phyloP scores from a whole-genome alignment of 30 jellyfish, hydroid and myxozoan genomes.

The Pseudorhiza aurosa region DNA sequence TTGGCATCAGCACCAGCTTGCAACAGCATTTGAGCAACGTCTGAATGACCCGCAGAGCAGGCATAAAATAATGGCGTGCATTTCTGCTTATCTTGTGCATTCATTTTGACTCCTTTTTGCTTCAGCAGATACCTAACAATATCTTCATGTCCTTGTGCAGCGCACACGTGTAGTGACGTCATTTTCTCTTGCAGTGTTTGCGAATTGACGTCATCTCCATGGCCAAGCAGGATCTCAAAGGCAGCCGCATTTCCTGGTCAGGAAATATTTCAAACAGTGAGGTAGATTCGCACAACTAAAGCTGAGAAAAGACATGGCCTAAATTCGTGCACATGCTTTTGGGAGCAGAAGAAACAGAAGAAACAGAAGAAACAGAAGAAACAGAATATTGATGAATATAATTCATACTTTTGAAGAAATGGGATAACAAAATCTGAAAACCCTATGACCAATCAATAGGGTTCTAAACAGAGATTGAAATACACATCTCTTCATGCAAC shows the following conservation, averaged over 20 bases:
- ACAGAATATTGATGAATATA: too few species aligned
- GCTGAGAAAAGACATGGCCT: too few species aligned
- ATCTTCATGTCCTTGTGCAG: conserved; percentile 57
- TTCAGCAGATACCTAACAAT: conserved; percentile 54
- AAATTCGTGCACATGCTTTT: too few species aligned
- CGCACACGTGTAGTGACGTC: conserved; percentile 74
- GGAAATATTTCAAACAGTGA: neutral
- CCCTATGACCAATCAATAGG: too few species aligned
- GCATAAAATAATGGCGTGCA: conserved; percentile 74
- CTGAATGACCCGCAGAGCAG: conserved; percentile 59
- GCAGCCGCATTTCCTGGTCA: conserved; percentile 44
- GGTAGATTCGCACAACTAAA: too few species aligned
- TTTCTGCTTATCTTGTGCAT: conserved; percentile 22
- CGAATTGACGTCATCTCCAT: conserved; percentile 50
- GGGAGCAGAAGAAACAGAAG: too few species aligned
- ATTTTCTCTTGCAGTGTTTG: conserved; percentile 32
- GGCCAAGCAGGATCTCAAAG: conserved; percentile 11
- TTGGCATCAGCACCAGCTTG: conserved; percentile 55
- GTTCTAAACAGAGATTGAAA: too few species aligned
- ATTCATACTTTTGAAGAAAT: too few species aligned
- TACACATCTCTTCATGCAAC: too few species aligned
- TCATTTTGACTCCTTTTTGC: conserved; percentile 1
- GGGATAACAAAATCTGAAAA: too few species aligned
- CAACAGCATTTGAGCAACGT: conserved; percentile 36
- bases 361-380: too few species aligned